Base-by-base conservation (phyloP, 2,888 invertebrate genomes). In the Nephrotoma guestfalica region DNA sequence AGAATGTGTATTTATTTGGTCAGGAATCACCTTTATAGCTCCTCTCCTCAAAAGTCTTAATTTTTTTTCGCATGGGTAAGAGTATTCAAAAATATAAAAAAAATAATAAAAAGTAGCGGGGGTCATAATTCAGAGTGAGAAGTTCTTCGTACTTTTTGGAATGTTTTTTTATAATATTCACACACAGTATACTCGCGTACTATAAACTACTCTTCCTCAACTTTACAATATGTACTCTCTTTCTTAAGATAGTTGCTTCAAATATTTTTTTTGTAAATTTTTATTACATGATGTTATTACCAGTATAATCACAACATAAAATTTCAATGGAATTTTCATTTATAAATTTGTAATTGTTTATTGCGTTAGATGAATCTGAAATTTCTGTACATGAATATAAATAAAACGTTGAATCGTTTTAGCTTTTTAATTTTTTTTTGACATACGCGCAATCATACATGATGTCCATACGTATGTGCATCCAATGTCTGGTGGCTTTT, bases 1-100 rank as follows among this genome's bases (percentile, higher is more conserved):
- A 91, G 91, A 91, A 91, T 91, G 92, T 91, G 90, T 86, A 88
- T 86, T 88, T 86, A 51, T 85, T 71, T 90, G 88, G 89, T 89
- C 89, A 89, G 89, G 88, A 89, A 90, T 90, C 90, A 91, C 90
- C 91, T 91, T 91, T 91, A 91, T 91, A 91, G 90, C 90, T 43
- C 43, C 18, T 43, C 85, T 85, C 85, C 41, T 41, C 41, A 84
- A 84, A 42, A 41, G 84, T 41, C 41, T 84, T 41, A 41, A 42
- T n/a, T 41, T 84, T 84, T 83, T 84, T 84, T 84, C 9, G 41
- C 84, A 84, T 71, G 71, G 71, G 71, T 71, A 71, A 71, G 71
- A 71, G 71, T 71, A 13, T 71, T 30, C 30, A 71, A 71, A 71
- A 47, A 47, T 43, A 43, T 9, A 43, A 43, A 43, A 43, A 71